Evolutionary conservation across 1,140 invertebrate genomes (phyloP), one percentile per base, ranked within the genome.

Genomic region (Drosophila miranda): DNA sequence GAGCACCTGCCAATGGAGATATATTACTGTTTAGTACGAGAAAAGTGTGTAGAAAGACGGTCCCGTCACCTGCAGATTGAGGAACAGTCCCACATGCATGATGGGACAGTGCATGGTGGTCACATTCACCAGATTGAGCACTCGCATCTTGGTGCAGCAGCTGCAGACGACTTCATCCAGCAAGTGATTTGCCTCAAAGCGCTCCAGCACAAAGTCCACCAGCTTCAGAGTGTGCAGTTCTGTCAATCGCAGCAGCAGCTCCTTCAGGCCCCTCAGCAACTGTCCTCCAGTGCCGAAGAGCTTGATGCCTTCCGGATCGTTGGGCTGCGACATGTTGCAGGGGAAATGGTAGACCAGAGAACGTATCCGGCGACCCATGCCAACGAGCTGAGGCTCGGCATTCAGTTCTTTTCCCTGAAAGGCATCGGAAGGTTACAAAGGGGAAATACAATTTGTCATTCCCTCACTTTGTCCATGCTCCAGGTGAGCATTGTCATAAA

Each of bases 401-500:
- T 90, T 57, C 1, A 23, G 1, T 28, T 82, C 64, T 1, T 16
- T 28, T 19, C 75, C 78, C 79, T 89, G n/a, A n/a, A 41, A 28
- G 6, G 11, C 8, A 28, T 8, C 6, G 0, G 8, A 30, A 34
- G 48, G 9, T 5, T 38, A 1, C 3, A 13, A 38, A 56, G 45
- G 2, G 13, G 0, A 23, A 26, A 11, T 28, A 6, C 7, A 9
- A 30, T n/a, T 3, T 0, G 14, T 26, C 41, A n/a, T 1, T 3
- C 21, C 5, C 49, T 41, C 44, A 88, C 87, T 44, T 91, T 89
- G 77, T 95, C 95, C 2, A 93, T 93, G 69, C 94, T 96, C 93
- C 94, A 96, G 3, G 94, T 95, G 44, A 95, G 86, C 92, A 96
- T 94, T 38, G 95, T 95, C 94, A 96, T 96, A 77, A 97, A 97